phyloP scores from a whole-genome alignment of 2,797 vertebrate species.

The Bradypus variegatus region DNA sequence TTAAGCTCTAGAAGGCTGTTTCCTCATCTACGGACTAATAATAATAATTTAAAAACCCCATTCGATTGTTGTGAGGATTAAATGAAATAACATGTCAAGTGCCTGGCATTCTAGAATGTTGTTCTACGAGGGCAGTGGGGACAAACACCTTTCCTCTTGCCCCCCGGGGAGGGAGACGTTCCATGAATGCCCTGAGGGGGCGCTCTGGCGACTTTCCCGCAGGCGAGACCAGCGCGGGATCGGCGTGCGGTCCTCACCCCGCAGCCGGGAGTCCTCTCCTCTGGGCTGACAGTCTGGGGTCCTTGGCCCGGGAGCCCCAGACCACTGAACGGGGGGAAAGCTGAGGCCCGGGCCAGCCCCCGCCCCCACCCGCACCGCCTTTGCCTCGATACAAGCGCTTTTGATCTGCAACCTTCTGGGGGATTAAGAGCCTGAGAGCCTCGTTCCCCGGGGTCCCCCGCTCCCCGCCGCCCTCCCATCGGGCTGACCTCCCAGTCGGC shows the following conservation, averaged over 20 bases:
- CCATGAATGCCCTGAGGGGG: not conserved
- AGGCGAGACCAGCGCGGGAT: not conserved
- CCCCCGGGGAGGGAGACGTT: not conserved
- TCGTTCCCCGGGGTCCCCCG: slow-evolving; percentile 48
- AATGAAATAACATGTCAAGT: slow-evolving; percentile 8
- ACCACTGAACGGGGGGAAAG: not conserved
- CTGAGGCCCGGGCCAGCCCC: not conserved
- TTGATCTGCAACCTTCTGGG: slow-evolving; percentile 61
- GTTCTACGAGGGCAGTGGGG: not conserved
- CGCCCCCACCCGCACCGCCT: not conserved
- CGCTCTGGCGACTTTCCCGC: slow-evolving; percentile 10
- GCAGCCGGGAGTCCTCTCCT: not conserved
- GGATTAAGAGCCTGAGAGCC: slow-evolving; percentile 60
- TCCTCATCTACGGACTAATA: slow-evolving; percentile 38
- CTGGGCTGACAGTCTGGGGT: not conserved
- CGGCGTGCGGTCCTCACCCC: not conserved
- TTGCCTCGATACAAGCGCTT: slow-evolving; percentile 18
- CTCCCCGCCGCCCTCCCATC: slow-evolving; percentile 53
- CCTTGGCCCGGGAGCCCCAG: not conserved
- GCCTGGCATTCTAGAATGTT: not conserved
- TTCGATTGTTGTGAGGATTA: not conserved
- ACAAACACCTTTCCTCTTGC: not conserved
- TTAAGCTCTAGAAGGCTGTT: not conserved
- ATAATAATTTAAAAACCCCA: not conserved
- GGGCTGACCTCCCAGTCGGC: slow-evolving; percentile 60